phyloP scores from a whole-genome alignment of 2,113 vertebrate genomes.

The Perca schrenkii region DNA sequence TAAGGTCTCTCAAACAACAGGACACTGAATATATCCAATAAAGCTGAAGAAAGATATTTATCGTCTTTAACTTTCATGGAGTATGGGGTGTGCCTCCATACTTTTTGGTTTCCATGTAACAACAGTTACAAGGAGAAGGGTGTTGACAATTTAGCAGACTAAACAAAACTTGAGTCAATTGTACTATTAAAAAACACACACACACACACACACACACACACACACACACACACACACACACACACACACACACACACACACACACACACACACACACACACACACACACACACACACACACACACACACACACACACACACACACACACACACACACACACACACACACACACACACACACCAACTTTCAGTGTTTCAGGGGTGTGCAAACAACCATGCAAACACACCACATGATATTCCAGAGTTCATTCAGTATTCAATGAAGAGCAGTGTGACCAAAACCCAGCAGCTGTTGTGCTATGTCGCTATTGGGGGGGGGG shows the following conservation, averaged over 20 bases:
- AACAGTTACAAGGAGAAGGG: slow-evolving; percentile 19
- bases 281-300: too few species aligned
- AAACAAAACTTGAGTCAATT: too few species aligned
- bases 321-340: too few species aligned
- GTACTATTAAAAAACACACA: too few species aligned
- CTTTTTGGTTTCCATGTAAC: not conserved
- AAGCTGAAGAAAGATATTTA: not conserved
- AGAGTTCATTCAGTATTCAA: not conserved
- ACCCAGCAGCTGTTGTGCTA: slow-evolving; percentile 12
- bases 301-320: too few species aligned
- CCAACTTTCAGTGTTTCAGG: not conserved
- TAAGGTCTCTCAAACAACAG: not conserved
- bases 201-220: too few species aligned
- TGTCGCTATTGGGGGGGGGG: not conserved
- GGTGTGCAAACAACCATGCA: not conserved
- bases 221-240: too few species aligned
- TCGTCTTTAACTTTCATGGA: not conserved
- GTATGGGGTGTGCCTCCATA: not conserved
- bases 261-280: too few species aligned
- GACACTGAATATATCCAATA: not conserved
- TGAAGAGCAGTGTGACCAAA: slow-evolving; percentile 11
- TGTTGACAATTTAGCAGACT: not conserved
- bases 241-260: too few species aligned
- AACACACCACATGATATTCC: not conserved
- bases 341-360: too few species aligned